These are phyloP conservation scores for Zoanthus solanderi DNA, from an alignment of 92 coral and sea anemone species.

Conservation along the genomic window DNA sequence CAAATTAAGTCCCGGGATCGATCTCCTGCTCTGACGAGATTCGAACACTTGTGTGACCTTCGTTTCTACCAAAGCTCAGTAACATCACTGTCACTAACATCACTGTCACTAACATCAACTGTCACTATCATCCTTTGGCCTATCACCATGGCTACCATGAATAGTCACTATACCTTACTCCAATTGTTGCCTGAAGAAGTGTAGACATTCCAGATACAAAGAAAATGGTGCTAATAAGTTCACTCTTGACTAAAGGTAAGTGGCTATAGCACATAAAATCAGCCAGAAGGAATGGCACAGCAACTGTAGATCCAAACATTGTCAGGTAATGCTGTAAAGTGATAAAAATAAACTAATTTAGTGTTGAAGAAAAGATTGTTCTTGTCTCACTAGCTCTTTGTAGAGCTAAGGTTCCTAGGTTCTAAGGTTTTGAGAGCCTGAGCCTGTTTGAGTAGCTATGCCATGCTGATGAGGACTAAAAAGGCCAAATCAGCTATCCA, in stretches of 20 bases:
- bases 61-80: too few species aligned
- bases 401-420: too few species aligned
- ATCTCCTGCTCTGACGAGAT: too few species aligned
- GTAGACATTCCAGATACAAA: constrained; percentile 67
- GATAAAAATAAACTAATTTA: background rate
- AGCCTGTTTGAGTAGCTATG: too few species aligned
- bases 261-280: constrained; percentile 50
- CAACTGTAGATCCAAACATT: constrained; percentile 69
- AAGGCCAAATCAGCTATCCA: too few species aligned
- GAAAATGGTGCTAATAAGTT: constrained; percentile 69
- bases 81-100: background rate
- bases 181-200: constrained; percentile 58
- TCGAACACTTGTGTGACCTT: too few species aligned
- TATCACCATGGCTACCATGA: background rate
- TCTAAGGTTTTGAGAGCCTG: too few species aligned
- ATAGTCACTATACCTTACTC: constrained; percentile 53
- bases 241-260: constrained; percentile 57
- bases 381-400: background rate
- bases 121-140: background rate
- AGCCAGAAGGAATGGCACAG: constrained; percentile 60
- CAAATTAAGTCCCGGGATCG: too few species aligned
- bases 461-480: too few species aligned
- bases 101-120: background rate
- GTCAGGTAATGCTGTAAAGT: constrained; percentile 62
- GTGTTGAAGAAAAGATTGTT: background rate